A percentile compares a stretch with the other conserved stretches of the same genome.
These are phyloP conservation scores for Tetragonula clypearis DNA, from an alignment of 1,140 invertebrate species.

Conservation along the genomic window DNA sequence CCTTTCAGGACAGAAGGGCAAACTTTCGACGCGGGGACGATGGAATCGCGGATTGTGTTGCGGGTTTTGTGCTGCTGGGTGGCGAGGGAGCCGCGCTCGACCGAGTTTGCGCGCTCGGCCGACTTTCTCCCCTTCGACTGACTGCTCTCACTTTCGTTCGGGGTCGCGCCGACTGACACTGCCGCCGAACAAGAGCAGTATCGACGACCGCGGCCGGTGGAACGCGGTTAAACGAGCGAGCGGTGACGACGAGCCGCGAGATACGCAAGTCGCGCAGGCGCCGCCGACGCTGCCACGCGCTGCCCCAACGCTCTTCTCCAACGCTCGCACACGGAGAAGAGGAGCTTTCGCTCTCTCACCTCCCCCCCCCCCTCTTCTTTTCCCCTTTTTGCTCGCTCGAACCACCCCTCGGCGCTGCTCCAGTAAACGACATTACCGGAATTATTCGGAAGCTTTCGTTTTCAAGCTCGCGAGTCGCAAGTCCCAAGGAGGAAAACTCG, in stretches of 20 bases:
- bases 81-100: conserved; percentile 11
- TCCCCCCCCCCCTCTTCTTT: too few species aligned
- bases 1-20: neutral
- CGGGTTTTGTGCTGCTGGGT: neutral
- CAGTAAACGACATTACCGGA: too few species aligned
- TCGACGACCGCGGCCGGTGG: conserved; percentile 49
- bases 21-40: neutral
- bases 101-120: conserved; percentile 57
- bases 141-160: conserved; percentile 63
- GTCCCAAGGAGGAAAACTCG: too few species aligned
- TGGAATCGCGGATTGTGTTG: neutral
- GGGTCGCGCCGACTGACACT: conserved; percentile 32
- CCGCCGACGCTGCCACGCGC: conserved; percentile 11
- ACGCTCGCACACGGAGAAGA: too few species aligned
- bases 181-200: conserved; percentile 41
- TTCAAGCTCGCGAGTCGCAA: too few species aligned
- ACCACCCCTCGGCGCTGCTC: neutral
- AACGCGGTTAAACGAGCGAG: neutral
- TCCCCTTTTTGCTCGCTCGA: neutral
- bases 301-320: neutral
- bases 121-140: conserved; percentile 54
- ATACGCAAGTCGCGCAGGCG: conserved; percentile 36
- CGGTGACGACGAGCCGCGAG: neutral
- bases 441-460: too few species aligned
- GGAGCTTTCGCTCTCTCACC: conserved; percentile 17